Percentiles rank a stretch among this genome's conserved stretches.
Conservation (phyloP, 2,797 vertebrate genomes). For the Labeo calbasu region DNA sequence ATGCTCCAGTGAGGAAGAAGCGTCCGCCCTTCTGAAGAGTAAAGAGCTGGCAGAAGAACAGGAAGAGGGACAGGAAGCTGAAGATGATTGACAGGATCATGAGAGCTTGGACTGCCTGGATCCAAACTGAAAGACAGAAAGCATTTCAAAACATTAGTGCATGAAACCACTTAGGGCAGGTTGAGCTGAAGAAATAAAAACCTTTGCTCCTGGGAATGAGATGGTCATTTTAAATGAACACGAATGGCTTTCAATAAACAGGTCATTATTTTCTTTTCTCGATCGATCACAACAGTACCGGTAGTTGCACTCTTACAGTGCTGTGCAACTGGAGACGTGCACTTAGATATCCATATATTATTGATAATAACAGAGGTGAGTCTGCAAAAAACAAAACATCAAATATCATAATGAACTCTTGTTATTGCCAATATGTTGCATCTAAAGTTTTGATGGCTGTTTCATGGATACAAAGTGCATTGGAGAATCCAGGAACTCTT, state of each 20-base stretch:
- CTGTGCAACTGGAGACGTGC: background rate
- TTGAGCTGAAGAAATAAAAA: slow-evolving; percentile 15
- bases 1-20: slow-evolving; percentile 94
- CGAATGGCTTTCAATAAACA: background rate
- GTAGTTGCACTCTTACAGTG: background rate
- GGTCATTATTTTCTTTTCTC: slow-evolving; percentile 4
- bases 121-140: slow-evolving; percentile 84
- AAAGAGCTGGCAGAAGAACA: slow-evolving; percentile 99
- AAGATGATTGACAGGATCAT: slow-evolving; percentile 98
- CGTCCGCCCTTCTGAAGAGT: slow-evolving; percentile 96
- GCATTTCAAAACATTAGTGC: slow-evolving; percentile 29
- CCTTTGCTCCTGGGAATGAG: background rate
- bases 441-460: slow-evolving; percentile 15
- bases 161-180: slow-evolving; percentile 10
- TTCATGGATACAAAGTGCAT: slow-evolving; percentile 17
- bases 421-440: background rate
- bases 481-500: slow-evolving; percentile 62
- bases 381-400: background rate
- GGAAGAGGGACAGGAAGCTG: slow-evolving; percentile 90
- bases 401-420: background rate
- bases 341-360: slow-evolving; percentile 15
- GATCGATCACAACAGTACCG: background rate
- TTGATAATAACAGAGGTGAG: slow-evolving; percentile 12
- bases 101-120: slow-evolving; percentile 94
- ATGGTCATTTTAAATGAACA: background rate